Base-by-base conservation (phyloP, 2,113 vertebrate genomes). In the Delphinapterus leucas region DNA sequence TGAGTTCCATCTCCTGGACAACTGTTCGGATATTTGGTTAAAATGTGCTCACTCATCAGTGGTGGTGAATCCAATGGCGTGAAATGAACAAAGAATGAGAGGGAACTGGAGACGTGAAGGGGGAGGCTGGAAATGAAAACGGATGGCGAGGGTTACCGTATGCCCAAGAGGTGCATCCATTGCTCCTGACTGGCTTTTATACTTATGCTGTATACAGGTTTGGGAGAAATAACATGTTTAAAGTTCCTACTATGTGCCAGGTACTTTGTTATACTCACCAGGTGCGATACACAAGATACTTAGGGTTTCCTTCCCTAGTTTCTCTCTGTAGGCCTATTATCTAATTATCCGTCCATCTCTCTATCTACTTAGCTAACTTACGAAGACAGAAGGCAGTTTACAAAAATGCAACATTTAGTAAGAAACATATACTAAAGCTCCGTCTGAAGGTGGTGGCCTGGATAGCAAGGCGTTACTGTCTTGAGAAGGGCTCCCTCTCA, bases 371-470 rank as follows among this genome's bases (percentile, higher is more conserved):
- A 90, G 36, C 31, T 81, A 90, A 81, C 76, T 74, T 82, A 60
- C 5, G 63, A 89, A 74, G 55, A 90, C 6, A 85, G 47, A 96
- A 67, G 23, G 15, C 9, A 61, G n/a, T 61, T 95, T 76, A 93
- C 76, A 71, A 88, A 74, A 88, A 95, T 31, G 53, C 38, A 73
- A 23, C 95, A 28, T 88, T 76, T 71, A 67, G 25, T 49, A 38
- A 96, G 83, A 70, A 91, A 28, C 1, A 4, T n/a, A 36, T 14
- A 60, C 21, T 18, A 14, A 41, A 20, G 31, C 36, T 90, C 8
- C 12, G 31, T 88, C 67, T 3, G 44, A 65, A 84, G 76, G 79
- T 44, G 36, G 80, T 80, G 53, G 68, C 1, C 0, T 33, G 20
- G 41, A 17, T 28, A 31, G 65, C 53, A 68, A 76, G 70, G 53